Evolutionary conservation across 64 coral and sea anemone genomes (phyloP).

Genomic region (Catalaphyllia jardinei): DNA sequence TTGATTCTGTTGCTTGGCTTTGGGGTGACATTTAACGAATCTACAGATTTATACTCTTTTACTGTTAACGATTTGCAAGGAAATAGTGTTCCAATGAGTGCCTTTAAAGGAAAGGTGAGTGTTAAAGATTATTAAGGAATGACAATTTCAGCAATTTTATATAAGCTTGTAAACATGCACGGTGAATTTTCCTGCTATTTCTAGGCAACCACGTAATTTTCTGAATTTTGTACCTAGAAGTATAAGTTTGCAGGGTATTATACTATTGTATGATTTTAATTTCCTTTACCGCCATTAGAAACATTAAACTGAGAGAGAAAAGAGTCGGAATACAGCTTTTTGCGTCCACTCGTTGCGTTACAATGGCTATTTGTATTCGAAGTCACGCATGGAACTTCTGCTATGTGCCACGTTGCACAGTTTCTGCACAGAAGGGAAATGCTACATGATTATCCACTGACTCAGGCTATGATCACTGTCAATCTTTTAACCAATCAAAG

Average conservation of each 20-base stretch:
- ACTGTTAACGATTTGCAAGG: constrained; percentile 72
- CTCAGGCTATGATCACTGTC: too few species aligned
- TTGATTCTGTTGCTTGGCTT: background rate
- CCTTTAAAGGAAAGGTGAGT: constrained; percentile 82
- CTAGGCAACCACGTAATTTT: too few species aligned
- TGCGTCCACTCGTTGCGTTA: background rate
- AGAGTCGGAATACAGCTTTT: background rate
- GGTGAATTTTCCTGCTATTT: too few species aligned
- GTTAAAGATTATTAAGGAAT: background rate
- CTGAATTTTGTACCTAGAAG: too few species aligned
- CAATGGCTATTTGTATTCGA: background rate
- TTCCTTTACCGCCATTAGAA: too few species aligned
- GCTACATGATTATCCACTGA: background rate
- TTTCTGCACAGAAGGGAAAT: background rate
- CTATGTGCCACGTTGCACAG: background rate
- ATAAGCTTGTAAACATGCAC: too few species aligned
- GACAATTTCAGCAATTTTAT: background rate
- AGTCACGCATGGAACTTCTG: background rate
- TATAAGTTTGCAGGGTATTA: too few species aligned
- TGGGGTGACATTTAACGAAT: background rate
- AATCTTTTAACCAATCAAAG: too few species aligned
- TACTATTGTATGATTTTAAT: too few species aligned
- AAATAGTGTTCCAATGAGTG: constrained; percentile 67
- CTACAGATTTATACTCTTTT: constrained; percentile 71
- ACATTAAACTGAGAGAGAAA: too few species aligned